Evolutionary conservation across 2,797 vertebrate genomes (phyloP).

Genomic region (Babyrousa celebensis): DNA sequence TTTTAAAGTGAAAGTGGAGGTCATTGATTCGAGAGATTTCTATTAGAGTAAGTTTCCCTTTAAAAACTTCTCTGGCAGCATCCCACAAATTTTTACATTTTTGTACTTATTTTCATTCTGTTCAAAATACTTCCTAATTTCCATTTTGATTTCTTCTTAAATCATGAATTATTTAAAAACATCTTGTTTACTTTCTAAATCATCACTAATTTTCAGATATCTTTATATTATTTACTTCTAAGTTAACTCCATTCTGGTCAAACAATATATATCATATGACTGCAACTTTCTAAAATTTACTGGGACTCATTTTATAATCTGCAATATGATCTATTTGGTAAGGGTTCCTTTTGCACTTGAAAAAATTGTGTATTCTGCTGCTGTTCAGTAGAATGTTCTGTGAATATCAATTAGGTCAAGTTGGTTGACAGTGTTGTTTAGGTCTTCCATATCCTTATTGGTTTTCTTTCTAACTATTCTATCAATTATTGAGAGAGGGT

Average conservation of each 20-base stretch:
- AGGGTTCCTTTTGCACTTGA: not conserved
- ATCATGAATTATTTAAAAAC: not conserved
- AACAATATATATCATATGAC: not conserved
- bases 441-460: not conserved
- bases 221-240: slow-evolving; percentile 35
- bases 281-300: not conserved
- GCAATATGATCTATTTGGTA: not conserved
- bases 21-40: not conserved
- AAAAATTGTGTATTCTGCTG: not conserved
- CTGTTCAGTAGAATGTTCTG: not conserved
- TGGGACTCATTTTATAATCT: not conserved
- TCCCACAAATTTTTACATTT: not conserved
- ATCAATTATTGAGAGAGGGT: not conserved
- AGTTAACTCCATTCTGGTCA: slow-evolving; percentile 30
- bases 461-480: not conserved
- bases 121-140: slow-evolving; percentile 28
- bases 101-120: slow-evolving; percentile 27
- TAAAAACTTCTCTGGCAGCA: not conserved
- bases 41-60: not conserved
- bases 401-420: not conserved
- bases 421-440: not conserved
- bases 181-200: not conserved
- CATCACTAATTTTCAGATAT: not conserved
- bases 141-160: slow-evolving; percentile 6
- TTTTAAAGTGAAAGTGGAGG: not conserved